phyloP scores from a whole-genome alignment of 2,113 vertebrate genomes.

The Myodes glareolus region DNA sequence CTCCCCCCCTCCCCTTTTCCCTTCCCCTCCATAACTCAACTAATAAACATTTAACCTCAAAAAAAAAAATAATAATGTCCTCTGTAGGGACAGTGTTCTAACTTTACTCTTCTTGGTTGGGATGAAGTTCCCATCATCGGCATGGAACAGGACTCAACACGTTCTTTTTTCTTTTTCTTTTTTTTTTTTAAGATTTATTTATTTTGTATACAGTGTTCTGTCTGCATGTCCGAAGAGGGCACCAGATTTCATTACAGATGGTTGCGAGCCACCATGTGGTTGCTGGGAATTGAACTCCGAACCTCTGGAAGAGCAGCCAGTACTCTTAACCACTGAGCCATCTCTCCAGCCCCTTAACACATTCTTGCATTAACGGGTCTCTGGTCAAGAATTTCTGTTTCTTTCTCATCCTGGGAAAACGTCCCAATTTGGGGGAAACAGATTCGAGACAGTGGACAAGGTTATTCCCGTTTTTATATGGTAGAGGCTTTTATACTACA shows the following conservation, averaged over 20 bases:
- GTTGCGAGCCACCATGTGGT: no score
- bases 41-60: no score
- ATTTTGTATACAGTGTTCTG: no score
- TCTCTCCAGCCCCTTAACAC: neutral
- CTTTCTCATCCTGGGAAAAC: neutral
- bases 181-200: no score
- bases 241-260: no score
- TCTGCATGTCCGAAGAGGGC: no score
- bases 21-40: no score
- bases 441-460: neutral
- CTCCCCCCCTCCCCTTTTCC: no score
- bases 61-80: neutral
- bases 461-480: neutral
- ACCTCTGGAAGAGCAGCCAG: no score
- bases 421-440: neutral
- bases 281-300: no score
- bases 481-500: neutral
- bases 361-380: neutral
- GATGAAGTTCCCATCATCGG: neutral
- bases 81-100: neutral
- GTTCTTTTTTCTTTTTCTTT: neutral
- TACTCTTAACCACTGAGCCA: no score
- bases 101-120: neutral
- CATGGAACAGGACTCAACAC: neutral
- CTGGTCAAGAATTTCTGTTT: neutral